Evolutionary conservation across 2,113 vertebrate genomes (phyloP), one percentile per base, ranked within the genome.

Genomic region (Prionailurus bengalensis): DNA sequence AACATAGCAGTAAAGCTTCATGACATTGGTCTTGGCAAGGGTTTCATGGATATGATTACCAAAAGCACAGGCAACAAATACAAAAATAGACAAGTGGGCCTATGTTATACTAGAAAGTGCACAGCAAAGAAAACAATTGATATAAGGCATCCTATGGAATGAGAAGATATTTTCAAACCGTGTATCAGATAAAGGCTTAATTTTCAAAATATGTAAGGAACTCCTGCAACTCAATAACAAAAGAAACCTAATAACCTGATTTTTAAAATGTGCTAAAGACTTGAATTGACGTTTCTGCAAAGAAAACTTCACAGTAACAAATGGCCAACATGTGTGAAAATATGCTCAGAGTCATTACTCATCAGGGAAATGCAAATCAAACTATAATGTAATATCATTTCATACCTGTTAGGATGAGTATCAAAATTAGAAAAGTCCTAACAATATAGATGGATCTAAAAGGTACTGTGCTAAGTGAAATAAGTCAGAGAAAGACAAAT

Each of bases 341-440:
- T 21, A n/a, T 33, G 6, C 21, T 33, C 9, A 63, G 29, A 19
- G 33, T n/a, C 39, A 63, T 73, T 91, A 5, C 27, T 71, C 8
- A 94, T 33, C 55, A 87, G 23, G 42, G 61, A 92, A 63, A 51
- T 83, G 51, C 39, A 96, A 88, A 76, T 92, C 7, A 70, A 31
- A 89, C 78, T 61, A 53, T 16, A 63, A 5, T 70, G 39, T 42
- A 25, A 6, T 36, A 53, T 31, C 71, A 63, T 23, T 61, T 84
- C 11, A 45, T 9, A 61, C 58, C 68, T 63, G 83, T 76, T 68
- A 31, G 29, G 9, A 80, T 79, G 29, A 7, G 19, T 76, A 7
- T 42, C 5, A 71, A 73, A 87, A 29, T 48, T 48, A 36, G 29
- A 65, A 61, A 73, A 13, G 73, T 76, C 42, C 42, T 76, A 48